phyloP scores from a whole-genome alignment of 2,113 vertebrate species.

The Mellivora capensis region DNA sequence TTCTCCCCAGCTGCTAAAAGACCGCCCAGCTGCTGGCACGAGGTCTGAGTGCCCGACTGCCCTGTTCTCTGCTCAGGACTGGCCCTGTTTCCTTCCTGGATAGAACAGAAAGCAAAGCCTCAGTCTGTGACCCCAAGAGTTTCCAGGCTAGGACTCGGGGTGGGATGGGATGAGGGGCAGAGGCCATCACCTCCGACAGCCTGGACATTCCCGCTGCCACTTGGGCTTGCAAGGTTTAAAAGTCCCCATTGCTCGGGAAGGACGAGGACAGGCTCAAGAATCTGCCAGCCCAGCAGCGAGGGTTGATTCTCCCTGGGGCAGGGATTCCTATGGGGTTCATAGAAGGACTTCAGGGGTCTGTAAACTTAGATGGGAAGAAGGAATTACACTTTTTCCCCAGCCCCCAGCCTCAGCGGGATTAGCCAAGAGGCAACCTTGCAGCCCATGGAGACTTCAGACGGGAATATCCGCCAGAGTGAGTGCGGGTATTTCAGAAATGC shows the following conservation, averaged over 20 bases:
- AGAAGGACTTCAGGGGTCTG: not conserved
- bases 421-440: not conserved
- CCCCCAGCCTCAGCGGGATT: not conserved
- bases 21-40: not conserved
- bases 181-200: not conserved
- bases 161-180: not conserved
- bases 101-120: not conserved
- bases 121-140: not conserved
- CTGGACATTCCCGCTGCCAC: accelerated
- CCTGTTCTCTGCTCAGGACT: not conserved
- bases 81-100: not conserved
- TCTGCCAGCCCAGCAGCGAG: not conserved
- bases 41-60: not conserved
- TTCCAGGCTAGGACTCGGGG: not conserved
- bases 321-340: accelerated
- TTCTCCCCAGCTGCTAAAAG: not conserved
- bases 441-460: not conserved
- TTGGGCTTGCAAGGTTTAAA: not conserved
- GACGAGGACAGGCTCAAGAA: not conserved
- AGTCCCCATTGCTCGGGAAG: not conserved
- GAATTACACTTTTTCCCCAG: not conserved
- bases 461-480: not conserved
- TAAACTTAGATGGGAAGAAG: not conserved
- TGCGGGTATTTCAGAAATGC: not conserved
- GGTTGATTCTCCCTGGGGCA: accelerated